Percentiles rank a stretch among this genome's conserved stretches.
These are phyloP conservation scores for Chionodraco myersi DNA, from an alignment of 2,113 vertebrate genomes.

Conservation along the genomic window DNA sequence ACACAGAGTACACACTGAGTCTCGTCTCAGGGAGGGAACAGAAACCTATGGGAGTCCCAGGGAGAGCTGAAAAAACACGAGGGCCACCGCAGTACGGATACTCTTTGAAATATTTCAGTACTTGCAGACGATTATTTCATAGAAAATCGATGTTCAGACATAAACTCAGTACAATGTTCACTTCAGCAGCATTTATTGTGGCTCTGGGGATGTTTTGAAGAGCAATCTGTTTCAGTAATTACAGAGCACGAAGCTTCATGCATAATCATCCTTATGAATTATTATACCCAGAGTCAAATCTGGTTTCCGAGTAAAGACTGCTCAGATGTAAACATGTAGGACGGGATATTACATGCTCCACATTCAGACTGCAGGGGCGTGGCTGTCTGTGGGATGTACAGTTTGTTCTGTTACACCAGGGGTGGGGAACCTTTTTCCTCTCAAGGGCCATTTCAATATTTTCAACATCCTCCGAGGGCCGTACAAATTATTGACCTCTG, in stretches of 20 bases:
- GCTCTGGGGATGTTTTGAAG: conserved; percentile 5
- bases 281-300: background rate
- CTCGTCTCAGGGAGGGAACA: background rate
- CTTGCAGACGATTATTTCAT: background rate
- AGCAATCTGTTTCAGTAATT: conserved; percentile 19
- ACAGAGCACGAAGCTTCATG: conserved; percentile 12
- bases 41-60: background rate
- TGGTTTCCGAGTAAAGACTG: background rate
- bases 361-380: conserved; percentile 3
- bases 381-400: conserved; percentile 26
- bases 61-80: no score
- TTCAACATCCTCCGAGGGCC: no score
- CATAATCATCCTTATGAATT: conserved; percentile 21
- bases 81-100: background rate
- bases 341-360: background rate
- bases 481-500: no score
- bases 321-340: conserved; percentile 7
- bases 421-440: no score
- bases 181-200: background rate
- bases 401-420: background rate
- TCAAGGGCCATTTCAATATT: no score
- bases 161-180: background rate
- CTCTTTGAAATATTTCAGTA: background rate
- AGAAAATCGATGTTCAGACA: background rate
- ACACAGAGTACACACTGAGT: conserved; percentile 27